These are phyloP conservation scores for Ophion costatus DNA, from an alignment of 2,888 invertebrate genomes.

Conservation along the genomic window DNA sequence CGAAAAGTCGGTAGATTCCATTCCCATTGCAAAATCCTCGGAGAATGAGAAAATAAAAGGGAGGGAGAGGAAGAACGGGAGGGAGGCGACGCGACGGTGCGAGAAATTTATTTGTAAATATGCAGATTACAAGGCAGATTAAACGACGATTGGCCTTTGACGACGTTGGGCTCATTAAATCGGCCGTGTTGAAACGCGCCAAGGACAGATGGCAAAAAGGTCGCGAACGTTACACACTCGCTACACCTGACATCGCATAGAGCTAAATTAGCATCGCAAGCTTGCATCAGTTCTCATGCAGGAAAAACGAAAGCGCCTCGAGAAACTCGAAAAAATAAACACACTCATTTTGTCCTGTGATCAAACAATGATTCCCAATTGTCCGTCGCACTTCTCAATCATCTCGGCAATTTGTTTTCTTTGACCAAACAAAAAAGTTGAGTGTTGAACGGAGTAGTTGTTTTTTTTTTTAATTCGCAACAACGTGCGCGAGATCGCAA, in stretches of 20 bases:
- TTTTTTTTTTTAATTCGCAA: background rate
- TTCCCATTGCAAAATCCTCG: constrained; percentile 20
- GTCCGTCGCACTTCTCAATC: constrained; percentile 12
- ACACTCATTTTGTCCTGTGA: constrained; percentile 7
- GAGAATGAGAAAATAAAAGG: background rate
- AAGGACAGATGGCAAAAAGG: background rate
- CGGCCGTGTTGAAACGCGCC: constrained; percentile 28
- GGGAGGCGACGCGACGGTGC: constrained; percentile 20
- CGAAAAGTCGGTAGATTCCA: constrained; percentile 20
- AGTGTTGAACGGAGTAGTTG: background rate
- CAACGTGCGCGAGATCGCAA: constrained; percentile 36
- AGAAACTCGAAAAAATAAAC: background rate
- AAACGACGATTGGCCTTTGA: constrained; percentile 30
- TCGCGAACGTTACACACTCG: constrained; percentile 9
- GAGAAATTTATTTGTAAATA: constrained; percentile 56
- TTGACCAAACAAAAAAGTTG: constrained; percentile 12
- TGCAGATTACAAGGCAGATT: constrained; percentile 38
- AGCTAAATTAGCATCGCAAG: constrained; percentile 36
- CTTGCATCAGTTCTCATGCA: constrained; percentile 22
- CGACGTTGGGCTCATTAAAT: constrained; percentile 3
- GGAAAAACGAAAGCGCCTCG: background rate
- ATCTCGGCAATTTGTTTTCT: constrained; percentile 56
- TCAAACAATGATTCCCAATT: constrained; percentile 15
- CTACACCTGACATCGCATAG: constrained; percentile 13
- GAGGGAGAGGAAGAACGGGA: constrained; percentile 14